phyloP scores from a whole-genome alignment of 1,140 invertebrate species.

The Telenomus remus region DNA sequence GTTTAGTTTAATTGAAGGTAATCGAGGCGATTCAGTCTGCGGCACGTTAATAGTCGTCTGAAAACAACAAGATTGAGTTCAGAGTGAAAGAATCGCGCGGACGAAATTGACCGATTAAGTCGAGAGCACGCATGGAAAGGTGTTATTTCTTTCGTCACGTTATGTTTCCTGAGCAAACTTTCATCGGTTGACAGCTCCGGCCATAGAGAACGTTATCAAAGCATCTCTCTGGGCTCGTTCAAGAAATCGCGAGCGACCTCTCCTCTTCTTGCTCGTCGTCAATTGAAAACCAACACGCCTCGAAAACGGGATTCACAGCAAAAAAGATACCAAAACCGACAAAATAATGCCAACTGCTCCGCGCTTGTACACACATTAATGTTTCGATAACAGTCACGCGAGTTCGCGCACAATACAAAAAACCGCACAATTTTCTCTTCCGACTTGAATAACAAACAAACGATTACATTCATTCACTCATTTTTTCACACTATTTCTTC shows the following conservation, averaged over 20 bases:
- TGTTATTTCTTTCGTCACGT: conserved; percentile 50
- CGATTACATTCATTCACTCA: too few species aligned
- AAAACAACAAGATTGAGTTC: not conserved
- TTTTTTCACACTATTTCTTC: too few species aligned
- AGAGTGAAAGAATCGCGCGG: conserved; percentile 10
- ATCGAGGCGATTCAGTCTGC: too few species aligned
- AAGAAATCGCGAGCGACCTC: conserved; percentile 34
- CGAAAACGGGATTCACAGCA: conserved; percentile 25
- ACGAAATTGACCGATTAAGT: conserved; percentile 38
- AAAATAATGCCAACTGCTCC: conserved; percentile 34
- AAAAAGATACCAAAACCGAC: conserved; percentile 31
- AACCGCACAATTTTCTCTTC: conserved; percentile 34
- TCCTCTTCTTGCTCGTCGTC: too few species aligned
- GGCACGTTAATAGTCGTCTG: conserved; percentile 8
- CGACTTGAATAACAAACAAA: conserved; percentile 1
- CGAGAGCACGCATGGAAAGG: conserved; percentile 34
- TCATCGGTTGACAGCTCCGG: conserved; percentile 51
- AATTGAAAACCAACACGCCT: conserved; percentile 36
- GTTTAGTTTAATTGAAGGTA: too few species aligned
- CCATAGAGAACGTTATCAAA: conserved; percentile 47
- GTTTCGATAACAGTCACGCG: conserved; percentile 49
- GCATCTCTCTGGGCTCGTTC: conserved; percentile 26
- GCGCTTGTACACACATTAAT: conserved; percentile 37
- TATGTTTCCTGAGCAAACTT: conserved; percentile 44
- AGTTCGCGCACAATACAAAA: conserved; percentile 14